phyloP scores from a whole-genome alignment of 2,797 vertebrate species.

The Danio albolineatus region DNA sequence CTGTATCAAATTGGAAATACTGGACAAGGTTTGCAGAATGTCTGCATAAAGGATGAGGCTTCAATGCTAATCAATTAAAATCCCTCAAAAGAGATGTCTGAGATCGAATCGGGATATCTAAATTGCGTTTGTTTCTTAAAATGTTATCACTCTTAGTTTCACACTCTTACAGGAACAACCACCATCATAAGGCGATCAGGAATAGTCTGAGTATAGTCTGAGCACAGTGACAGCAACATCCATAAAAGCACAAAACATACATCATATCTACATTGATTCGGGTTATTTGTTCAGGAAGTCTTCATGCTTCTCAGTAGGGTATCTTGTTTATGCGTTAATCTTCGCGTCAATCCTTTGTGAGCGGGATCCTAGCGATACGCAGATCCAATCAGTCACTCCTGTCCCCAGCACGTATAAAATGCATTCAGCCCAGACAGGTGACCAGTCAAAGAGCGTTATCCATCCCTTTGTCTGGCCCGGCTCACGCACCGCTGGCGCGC shows the following conservation, averaged over 20 bases:
- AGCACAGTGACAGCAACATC: background rate
- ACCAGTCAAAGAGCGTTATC: slow-evolving; percentile 63
- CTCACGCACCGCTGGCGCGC: slow-evolving; percentile 51
- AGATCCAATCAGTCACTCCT: slow-evolving; percentile 11
- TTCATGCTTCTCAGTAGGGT: background rate
- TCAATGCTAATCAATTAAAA: too few species aligned
- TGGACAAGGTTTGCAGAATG: too few species aligned
- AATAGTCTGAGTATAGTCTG: background rate
- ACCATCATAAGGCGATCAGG: background rate
- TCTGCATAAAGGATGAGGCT: too few species aligned
- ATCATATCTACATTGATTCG: background rate
- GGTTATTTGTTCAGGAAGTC: background rate
- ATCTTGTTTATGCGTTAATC: background rate
- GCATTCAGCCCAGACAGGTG: slow-evolving; percentile 33
- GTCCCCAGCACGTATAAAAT: background rate
- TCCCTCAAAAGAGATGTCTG: too few species aligned
- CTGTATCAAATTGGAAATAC: too few species aligned
- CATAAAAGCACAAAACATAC: too few species aligned
- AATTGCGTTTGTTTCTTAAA: background rate
- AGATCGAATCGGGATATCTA: too few species aligned
- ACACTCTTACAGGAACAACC: background rate
- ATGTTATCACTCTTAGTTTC: background rate
- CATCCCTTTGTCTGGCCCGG: slow-evolving; percentile 43
- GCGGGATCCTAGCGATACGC: background rate
- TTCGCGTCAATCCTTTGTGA: background rate